These are phyloP conservation scores for Ellobius talpinus DNA, from an alignment of 2,113 vertebrate genomes.

Conservation along the genomic window DNA sequence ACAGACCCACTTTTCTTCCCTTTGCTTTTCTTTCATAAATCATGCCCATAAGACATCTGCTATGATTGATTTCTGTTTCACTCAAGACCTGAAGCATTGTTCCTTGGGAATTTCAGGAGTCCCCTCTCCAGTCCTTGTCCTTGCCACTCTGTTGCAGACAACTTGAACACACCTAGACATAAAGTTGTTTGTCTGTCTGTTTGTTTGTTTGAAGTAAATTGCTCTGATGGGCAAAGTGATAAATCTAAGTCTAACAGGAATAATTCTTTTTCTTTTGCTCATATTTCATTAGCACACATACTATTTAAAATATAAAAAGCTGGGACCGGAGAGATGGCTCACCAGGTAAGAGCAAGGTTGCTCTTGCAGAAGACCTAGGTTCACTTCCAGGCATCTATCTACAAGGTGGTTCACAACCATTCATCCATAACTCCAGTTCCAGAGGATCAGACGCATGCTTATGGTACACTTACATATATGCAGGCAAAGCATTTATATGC, in stretches of 20 bases:
- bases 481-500: background rate
- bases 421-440: too few relatives aligned
- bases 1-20: background rate
- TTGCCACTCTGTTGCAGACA: background rate
- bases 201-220: background rate
- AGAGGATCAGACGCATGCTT: background rate
- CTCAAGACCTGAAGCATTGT: background rate
- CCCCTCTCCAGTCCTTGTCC: too few relatives aligned
- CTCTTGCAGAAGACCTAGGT: background rate
- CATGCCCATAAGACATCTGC: background rate
- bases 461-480: background rate
- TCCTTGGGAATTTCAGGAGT: background rate
- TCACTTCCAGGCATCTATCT: too few relatives aligned
- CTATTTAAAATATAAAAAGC: conserved; percentile 6
- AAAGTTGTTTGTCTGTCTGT: background rate
- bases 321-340: too few relatives aligned
- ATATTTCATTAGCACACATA: background rate
- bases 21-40: conserved; percentile 2
- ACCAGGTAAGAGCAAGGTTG: background rate
- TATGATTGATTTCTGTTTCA: conserved; percentile 20
- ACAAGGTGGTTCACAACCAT: background rate
- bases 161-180: background rate
- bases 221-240: background rate
- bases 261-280: background rate
- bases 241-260: conserved; percentile 54